Evolutionary conservation across 2,113 vertebrate genomes (phyloP).

Genomic region (Ivindomyrus marchei): DNA sequence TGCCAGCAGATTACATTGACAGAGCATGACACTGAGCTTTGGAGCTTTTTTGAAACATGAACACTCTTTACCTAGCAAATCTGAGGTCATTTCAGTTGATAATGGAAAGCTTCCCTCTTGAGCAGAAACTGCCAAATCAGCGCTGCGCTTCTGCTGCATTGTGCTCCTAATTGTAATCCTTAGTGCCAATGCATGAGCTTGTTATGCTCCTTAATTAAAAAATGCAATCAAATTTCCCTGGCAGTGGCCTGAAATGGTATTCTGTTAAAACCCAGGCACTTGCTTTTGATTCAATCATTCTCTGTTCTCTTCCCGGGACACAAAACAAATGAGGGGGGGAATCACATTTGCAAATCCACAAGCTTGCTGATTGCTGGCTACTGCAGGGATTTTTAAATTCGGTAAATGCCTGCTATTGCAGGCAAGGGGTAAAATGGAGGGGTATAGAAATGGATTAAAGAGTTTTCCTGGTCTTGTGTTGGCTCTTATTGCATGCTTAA

Average conservation of each 20-base stretch:
- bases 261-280: slow-evolving; percentile 37
- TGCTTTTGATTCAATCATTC: slow-evolving; percentile 56
- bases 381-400: slow-evolving; percentile 46
- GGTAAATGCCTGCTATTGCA: slow-evolving; percentile 48
- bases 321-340: slow-evolving; percentile 50
- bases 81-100: slow-evolving; percentile 31
- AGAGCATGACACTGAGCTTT: not conserved
- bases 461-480: slow-evolving; percentile 41
- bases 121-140: slow-evolving; percentile 51
- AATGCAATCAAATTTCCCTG: slow-evolving; percentile 59
- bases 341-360: slow-evolving; percentile 42
- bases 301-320: slow-evolving; percentile 46
- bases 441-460: slow-evolving; percentile 49
- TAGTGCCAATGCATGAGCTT: slow-evolving; percentile 55
- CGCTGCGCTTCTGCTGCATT: slow-evolving; percentile 45
- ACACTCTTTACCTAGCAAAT: not conserved
- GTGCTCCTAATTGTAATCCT: slow-evolving; percentile 62
- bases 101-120: slow-evolving; percentile 42
- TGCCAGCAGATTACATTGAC: not conserved
- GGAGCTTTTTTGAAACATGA: not conserved
- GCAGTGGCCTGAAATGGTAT: slow-evolving; percentile 31
- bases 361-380: slow-evolving; percentile 47
- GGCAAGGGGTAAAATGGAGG: slow-evolving; percentile 28
- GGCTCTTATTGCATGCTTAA: slow-evolving; percentile 52
- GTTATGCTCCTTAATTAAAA: slow-evolving; percentile 63